A percentile compares a stretch with the other conserved stretches of the same genome.
phyloP scores from a whole-genome alignment of 2,888 invertebrate genomes.

The Neocrepidodera transversa region DNA sequence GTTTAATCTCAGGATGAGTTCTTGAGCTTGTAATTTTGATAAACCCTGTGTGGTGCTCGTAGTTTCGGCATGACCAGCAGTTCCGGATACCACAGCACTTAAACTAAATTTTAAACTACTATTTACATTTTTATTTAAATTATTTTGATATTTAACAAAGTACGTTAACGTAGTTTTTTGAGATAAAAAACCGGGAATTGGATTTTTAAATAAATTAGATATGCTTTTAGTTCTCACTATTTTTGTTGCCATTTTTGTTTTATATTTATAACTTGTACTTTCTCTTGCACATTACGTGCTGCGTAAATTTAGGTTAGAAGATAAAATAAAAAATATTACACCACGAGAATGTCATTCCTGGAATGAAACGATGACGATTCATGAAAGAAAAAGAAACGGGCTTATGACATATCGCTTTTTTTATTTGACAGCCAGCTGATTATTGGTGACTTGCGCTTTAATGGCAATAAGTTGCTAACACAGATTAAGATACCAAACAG shows the following conservation, averaged over 20 bases:
- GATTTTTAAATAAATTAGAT: conserved; percentile 30
- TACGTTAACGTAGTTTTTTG: conserved; percentile 40
- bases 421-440: too few relatives aligned
- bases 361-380: too few relatives aligned
- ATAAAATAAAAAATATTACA: too few relatives aligned
- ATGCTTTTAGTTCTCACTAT: conserved; percentile 36
- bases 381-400: too few relatives aligned
- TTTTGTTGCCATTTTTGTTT: conserved; percentile 45
- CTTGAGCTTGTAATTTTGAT: conserved; percentile 75
- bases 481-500: too few relatives aligned
- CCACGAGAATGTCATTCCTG: too few relatives aligned
- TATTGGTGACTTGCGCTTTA: too few relatives aligned
- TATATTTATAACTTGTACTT: conserved; percentile 13
- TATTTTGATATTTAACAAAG: conserved; percentile 31
- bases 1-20: conserved; percentile 74
- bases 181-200: conserved; percentile 15
- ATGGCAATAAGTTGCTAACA: too few relatives aligned
- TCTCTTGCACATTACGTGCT: background rate
- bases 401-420: too few relatives aligned
- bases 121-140: conserved; percentile 31
- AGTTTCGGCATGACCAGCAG: conserved; percentile 57
- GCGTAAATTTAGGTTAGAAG: too few relatives aligned
- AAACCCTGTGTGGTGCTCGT: conserved; percentile 58
- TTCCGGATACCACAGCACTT: conserved; percentile 49
- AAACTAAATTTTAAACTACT: conserved; percentile 46